These are phyloP conservation scores for Fragum whitleyi DNA, from an alignment of 2,888 invertebrate species.

Conservation along the genomic window DNA sequence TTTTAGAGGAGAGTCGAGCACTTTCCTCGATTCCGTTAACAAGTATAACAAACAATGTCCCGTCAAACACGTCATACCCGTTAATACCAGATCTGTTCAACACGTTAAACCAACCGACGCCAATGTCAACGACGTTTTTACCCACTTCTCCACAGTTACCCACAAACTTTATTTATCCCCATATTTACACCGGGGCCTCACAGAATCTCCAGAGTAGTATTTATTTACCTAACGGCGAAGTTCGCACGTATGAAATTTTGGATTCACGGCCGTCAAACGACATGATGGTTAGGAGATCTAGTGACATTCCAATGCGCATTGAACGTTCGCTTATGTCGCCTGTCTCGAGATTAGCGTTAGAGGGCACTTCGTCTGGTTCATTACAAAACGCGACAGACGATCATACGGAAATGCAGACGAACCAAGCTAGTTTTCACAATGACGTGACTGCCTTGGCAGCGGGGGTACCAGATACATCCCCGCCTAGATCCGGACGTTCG, in stretches of 20 bases:
- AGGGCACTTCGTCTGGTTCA: conserved; percentile 36
- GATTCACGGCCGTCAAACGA: conserved; percentile 46
- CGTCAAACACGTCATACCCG: conserved; percentile 63
- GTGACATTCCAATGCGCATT: conserved; percentile 60
- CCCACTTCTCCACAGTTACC: conserved; percentile 78
- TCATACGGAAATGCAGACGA: conserved; percentile 62
- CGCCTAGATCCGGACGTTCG: conserved; percentile 55
- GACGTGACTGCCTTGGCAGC: conserved; percentile 28
- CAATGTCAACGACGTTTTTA: conserved; percentile 72
- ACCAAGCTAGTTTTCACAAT: conserved; percentile 58
- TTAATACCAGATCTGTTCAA: conserved; percentile 74
- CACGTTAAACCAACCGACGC: conserved; percentile 67
- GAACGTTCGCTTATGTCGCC: conserved; percentile 64
- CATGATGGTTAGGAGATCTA: conserved; percentile 55
- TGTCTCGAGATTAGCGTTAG: conserved; percentile 58
- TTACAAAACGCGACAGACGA: conserved; percentile 58
- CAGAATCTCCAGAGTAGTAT: conserved; percentile 78
- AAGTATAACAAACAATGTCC: conserved; percentile 46
- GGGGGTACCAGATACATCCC: conserved; percentile 50
- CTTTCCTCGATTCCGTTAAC: conserved; percentile 71
- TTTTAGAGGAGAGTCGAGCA: conserved; percentile 78
- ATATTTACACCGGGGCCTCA: conserved; percentile 77
- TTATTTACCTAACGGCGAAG: conserved; percentile 74
- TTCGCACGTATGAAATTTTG: conserved; percentile 74
- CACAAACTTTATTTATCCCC: conserved; percentile 83